phyloP scores from a whole-genome alignment of 1,140 invertebrate species.

The Palaemon carinicauda region DNA sequence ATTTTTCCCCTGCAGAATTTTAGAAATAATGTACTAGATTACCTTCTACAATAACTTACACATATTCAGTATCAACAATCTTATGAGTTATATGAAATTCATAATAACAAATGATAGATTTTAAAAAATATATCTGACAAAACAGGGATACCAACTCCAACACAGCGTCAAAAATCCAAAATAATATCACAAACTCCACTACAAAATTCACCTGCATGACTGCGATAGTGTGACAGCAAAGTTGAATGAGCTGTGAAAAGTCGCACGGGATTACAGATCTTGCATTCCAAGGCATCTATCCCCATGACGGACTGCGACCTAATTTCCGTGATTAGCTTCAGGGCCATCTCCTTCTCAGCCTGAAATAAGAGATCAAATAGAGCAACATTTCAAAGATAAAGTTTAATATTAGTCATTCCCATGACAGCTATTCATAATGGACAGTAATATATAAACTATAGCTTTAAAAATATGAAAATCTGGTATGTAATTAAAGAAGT shows the following conservation, averaged over 20 bases:
- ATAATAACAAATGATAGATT: too few species aligned
- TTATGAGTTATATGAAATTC: too few species aligned
- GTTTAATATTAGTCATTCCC: neutral
- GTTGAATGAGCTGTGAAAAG: slow-evolving; percentile 74
- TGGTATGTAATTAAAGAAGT: too few species aligned
- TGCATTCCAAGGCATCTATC: slow-evolving; percentile 69
- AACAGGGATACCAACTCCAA: neutral
- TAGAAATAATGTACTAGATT: too few species aligned
- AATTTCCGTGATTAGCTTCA: slow-evolving; percentile 67
- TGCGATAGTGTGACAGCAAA: slow-evolving; percentile 74
- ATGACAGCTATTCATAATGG: too few species aligned
- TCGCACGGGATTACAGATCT: slow-evolving; percentile 72
- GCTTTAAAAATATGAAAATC: too few species aligned
- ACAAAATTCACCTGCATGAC: slow-evolving; percentile 69
- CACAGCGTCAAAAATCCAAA: neutral
- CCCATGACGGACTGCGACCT: slow-evolving; percentile 43
- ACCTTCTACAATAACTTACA: too few species aligned
- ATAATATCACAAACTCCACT: neutral
- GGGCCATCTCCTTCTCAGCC: slow-evolving; percentile 65
- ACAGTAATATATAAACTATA: too few species aligned
- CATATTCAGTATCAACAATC: too few species aligned
- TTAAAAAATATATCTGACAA: too few species aligned
- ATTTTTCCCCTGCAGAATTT: too few species aligned
- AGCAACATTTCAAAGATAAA: neutral
- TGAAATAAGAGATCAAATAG: neutral